Percentiles rank a stretch among this genome's conserved stretches.
phyloP scores from a whole-genome alignment of 1,140 invertebrate species.

The Panagrolaimus sp. region DNA sequence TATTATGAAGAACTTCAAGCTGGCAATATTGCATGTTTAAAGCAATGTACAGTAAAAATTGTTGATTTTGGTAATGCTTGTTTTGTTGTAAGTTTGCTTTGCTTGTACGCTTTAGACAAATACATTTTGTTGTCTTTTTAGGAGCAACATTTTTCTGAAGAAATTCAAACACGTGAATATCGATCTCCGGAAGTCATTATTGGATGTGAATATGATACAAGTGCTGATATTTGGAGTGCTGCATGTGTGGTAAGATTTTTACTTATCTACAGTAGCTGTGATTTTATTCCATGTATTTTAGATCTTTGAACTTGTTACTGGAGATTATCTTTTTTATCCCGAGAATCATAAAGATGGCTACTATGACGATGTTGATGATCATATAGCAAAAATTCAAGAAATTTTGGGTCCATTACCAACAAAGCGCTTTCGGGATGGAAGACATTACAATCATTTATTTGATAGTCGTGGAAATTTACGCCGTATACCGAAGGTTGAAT shows the following conservation, averaged over 20 bases:
- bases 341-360: conserved; percentile 70
- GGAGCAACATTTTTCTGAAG: conserved; percentile 81
- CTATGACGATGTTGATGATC: conserved; percentile 86
- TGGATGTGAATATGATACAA: conserved; percentile 84
- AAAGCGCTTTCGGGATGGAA: conserved; percentile 78
- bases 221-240: conserved; percentile 97
- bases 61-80: too few relatives aligned
- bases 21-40: too few relatives aligned
- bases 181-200: conserved; percentile 88
- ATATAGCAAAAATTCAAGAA: conserved; percentile 96
- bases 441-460: conserved; percentile 86
- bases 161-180: conserved; percentile 98
- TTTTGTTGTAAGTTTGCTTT: too few relatives aligned
- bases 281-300: too few relatives aligned
- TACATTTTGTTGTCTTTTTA: too few relatives aligned
- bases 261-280: too few relatives aligned
- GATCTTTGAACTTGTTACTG: conserved; percentile 95
- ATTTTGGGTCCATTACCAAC: conserved; percentile 87
- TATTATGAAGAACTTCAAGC: too few relatives aligned
- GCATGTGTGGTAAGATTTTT: conserved; percentile 84
- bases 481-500: too few relatives aligned
- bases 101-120: too few relatives aligned
- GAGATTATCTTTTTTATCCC: conserved; percentile 97
- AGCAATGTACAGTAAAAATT: too few relatives aligned
- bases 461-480: too few relatives aligned